Evolutionary conservation across 2,888 invertebrate species (phyloP), one percentile per base, ranked within the genome.

Genomic region (Phengaris arion): DNA sequence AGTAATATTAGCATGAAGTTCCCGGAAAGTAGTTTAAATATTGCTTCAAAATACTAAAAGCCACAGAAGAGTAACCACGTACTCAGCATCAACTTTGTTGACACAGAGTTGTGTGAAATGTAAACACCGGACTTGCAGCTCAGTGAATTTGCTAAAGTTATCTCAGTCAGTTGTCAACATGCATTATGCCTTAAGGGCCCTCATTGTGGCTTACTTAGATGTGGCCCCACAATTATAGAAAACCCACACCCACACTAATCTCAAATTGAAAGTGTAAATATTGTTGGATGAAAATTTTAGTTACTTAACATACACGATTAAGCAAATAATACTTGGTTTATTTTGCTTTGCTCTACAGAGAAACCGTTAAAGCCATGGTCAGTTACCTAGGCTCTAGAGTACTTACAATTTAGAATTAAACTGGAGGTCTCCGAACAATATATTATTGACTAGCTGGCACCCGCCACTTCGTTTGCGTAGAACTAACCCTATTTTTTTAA

Each of bases 111-210:
- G 89, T 92, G 90, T 90, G 88, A 89, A 91, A 86, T 88, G 86
- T 86, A 90, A 92, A 93, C 88, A 91, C 72, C 69, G 64, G 64
- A 80, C 85, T 83, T 83, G 83, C 85, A 81, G 85, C 85, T 87
- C 87, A 89, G 87, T 86, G 81, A 84, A 91, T 91, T 91, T 91
- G 91, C 91, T 88, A 90, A 92, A 91, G 85, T 83, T 90, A 92
- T 92, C 91, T 90, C 83, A 82, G 78, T 87, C 87, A 35, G 35
- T 87, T 88, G 91, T 91, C 88, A 93, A 93, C 90, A 92, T 80
- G 80, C 84, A 89, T 89, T 89, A 87, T 87, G 82, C 77, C 81
- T 84, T 86, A 83, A 90, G 87, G 87, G 84, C 85, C 80, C 80
- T 81, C 79, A 79, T 79, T 84, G 82, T 84, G 46, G 54, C 22